phyloP scores from a whole-genome alignment of 2,113 vertebrate genomes.

The Tachycineta bicolor region DNA sequence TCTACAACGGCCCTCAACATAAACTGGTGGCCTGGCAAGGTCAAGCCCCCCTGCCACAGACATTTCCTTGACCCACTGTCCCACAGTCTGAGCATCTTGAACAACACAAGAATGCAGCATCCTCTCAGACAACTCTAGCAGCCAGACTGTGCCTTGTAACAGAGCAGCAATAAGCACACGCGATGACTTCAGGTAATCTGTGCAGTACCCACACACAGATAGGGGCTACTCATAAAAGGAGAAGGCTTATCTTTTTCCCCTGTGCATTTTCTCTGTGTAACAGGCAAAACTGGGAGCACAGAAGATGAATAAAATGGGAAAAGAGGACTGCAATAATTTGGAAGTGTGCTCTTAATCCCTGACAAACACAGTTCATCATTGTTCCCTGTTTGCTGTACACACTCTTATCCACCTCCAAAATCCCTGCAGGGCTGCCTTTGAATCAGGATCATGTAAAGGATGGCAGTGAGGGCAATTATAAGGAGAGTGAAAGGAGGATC shows the following conservation, averaged over 20 bases:
- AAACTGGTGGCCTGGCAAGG: background rate
- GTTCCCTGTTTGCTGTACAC: background rate
- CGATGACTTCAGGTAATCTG: background rate
- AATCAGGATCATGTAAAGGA: background rate
- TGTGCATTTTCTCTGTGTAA: background rate
- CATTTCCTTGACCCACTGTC: background rate
- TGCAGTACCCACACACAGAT: background rate
- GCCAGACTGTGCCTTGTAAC: background rate
- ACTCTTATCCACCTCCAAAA: background rate
- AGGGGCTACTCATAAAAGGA: background rate
- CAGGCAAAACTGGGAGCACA: background rate
- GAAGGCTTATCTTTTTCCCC: background rate
- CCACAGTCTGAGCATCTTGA: background rate
- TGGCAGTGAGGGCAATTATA: background rate
- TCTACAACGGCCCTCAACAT: background rate
- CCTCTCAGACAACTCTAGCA: background rate
- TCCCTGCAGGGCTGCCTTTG: background rate
- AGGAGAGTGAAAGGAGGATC: background rate
- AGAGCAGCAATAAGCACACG: background rate
- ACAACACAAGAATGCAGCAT: background rate
- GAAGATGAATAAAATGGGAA: background rate
- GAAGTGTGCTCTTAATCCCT: background rate
- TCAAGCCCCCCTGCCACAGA: background rate
- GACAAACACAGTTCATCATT: background rate
- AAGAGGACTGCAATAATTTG: background rate